A percentile compares a stretch with the other conserved stretches of the same genome.
phyloP scores from a whole-genome alignment of 2,797 vertebrate genomes.

The Ammospiza maritima region DNA sequence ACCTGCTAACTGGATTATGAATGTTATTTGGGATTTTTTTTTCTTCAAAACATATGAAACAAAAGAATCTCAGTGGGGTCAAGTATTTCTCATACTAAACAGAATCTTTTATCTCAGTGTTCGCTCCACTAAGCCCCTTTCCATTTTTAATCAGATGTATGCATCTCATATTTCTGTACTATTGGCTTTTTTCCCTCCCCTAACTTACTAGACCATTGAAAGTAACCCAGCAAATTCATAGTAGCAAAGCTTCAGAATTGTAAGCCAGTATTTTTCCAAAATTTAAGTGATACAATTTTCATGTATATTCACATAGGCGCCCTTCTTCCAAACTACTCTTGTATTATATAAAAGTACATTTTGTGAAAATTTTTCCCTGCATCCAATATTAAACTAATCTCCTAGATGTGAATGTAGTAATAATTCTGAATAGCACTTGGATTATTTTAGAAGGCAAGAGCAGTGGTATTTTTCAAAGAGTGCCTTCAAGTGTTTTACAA shows the following conservation, averaged over 20 bases:
- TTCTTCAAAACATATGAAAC: constrained; percentile 47
- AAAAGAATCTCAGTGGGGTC: constrained; percentile 47
- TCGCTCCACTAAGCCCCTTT: background rate
- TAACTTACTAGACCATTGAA: background rate
- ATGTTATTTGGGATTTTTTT: constrained; percentile 15
- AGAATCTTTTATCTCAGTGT: constrained; percentile 24
- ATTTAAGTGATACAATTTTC: background rate
- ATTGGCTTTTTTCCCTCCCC: background rate
- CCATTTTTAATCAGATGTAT: background rate
- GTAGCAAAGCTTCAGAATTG: background rate
- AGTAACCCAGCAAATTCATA: background rate
- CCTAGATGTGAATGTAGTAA: background rate
- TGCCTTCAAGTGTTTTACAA: background rate
- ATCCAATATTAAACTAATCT: background rate
- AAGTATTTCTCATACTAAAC: constrained; percentile 45
- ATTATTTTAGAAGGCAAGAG: background rate
- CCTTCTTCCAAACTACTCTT: background rate
- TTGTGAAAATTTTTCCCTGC: background rate
- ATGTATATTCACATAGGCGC: background rate
- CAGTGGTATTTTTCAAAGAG: background rate
- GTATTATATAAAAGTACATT: background rate
- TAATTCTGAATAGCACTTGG: background rate
- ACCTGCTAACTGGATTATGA: constrained; percentile 72
- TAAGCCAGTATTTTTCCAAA: background rate
- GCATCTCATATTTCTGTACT: background rate